Base-by-base conservation (phyloP, 2,797 vertebrate species). In the Pachyuromys duprasi region DNA sequence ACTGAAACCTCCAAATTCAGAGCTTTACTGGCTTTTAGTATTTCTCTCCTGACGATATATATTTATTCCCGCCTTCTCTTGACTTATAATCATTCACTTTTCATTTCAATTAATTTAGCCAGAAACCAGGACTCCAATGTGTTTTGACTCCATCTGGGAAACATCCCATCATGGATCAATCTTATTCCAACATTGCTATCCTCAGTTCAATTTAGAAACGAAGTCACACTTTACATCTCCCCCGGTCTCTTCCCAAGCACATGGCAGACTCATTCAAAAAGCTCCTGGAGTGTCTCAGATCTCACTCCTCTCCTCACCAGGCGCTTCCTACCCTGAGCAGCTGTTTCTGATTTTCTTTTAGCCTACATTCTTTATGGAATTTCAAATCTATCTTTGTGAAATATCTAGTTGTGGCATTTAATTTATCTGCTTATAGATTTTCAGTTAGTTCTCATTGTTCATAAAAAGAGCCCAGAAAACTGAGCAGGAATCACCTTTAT, bases 321-420 rank as follows among this genome's bases (percentile, higher is more conserved):
- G 2, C 28, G 3, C 18, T 3, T 26, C 24, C 75, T 8, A 28
- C 1, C 18, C 49, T 24, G 2, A 70, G 39, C 22, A 49, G 12
- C 13, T 80, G 22, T 65, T 8, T 83, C 36, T 74, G 17, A 14
- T n/a, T 53, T 75, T 83, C 62, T 75, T 87, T 79, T 13, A 28
- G 60, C 24, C 3, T 55, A 42, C 14, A 75, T 75, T 63, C 49
- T 82, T 75, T n/a, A 86, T 20, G 3, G 5, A 93, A 45, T 6
- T 28, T 53, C 69, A 82, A 76, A 80, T 79, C 7, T 20, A 79
- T 45, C 18, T 72, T 63, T 95, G 13, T 7, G 39, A 93, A 84
- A 86, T n/a, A 70, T 8, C 22, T 55, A 5, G 2, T 49, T 33
- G 33, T 57, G 63, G 15, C 9, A 17, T 15, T 55, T 89, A 60